A percentile compares a stretch with the other conserved stretches of the same genome.
phyloP scores from a whole-genome alignment of 2,888 invertebrate species.

The Acrobasis repandana region DNA sequence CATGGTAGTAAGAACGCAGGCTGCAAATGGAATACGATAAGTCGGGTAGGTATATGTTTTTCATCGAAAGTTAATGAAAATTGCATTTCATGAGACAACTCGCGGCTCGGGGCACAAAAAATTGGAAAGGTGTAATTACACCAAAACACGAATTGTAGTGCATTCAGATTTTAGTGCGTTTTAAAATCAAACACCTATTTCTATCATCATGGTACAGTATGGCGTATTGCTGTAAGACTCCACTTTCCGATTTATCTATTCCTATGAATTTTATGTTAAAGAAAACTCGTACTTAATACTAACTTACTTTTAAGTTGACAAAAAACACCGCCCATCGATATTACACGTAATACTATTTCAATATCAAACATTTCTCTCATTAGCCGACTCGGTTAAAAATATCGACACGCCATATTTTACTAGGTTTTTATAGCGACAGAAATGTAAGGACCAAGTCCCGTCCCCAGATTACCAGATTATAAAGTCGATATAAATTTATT shows the following conservation, averaged over 20 bases:
- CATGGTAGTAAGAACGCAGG: too few relatives aligned
- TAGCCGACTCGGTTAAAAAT: slow-evolving; percentile 33
- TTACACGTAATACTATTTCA: slow-evolving; percentile 6
- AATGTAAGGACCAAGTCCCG: slow-evolving; percentile 54
- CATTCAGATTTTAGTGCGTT: too few relatives aligned
- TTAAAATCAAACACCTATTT: too few relatives aligned
- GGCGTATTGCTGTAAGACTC: not conserved
- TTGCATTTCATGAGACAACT: too few relatives aligned
- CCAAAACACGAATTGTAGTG: too few relatives aligned
- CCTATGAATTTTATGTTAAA: not conserved
- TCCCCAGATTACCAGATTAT: slow-evolving; percentile 68
- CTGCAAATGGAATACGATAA: too few relatives aligned
- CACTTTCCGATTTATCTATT: not conserved
- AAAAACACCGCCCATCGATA: slow-evolving; percentile 3
- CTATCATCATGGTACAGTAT: too few relatives aligned
- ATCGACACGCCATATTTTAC: slow-evolving; percentile 65
- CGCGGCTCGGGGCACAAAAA: too few relatives aligned
- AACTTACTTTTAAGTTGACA: not conserved
- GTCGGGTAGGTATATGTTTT: too few relatives aligned
- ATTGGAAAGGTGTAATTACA: too few relatives aligned
- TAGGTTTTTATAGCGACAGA: slow-evolving; percentile 56
- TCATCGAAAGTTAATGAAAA: too few relatives aligned
- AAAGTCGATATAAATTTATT: slow-evolving; percentile 73
- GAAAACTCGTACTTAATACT: not conserved
- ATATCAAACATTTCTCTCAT: slow-evolving; percentile 25